phyloP scores from a whole-genome alignment of 1,140 invertebrate species.

The Ridgeia piscesae region DNA sequence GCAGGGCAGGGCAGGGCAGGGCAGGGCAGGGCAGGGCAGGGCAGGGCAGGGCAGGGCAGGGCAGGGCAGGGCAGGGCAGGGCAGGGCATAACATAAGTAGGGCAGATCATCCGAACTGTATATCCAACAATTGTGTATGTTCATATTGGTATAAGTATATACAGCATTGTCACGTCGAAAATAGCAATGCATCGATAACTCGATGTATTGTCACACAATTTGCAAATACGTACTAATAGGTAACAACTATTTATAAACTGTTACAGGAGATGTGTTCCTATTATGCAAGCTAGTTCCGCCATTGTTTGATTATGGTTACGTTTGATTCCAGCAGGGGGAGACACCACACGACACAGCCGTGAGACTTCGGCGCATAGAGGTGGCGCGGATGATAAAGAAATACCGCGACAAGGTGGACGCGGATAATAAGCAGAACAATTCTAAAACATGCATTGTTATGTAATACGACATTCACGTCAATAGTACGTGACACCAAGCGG shows the following conservation, averaged over 20 bases:
- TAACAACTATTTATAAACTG: not conserved
- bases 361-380: not conserved
- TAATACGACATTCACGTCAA: not conserved
- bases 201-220: too few species aligned
- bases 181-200: too few species aligned
- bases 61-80: too few species aligned
- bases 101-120: too few species aligned
- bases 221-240: not conserved
- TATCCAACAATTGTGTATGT: too few species aligned
- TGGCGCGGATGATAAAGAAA: not conserved
- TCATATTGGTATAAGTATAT: too few species aligned
- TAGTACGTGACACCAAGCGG: not conserved
- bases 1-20: too few species aligned
- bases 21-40: too few species aligned
- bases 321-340: not conserved
- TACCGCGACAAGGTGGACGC: not conserved
- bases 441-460: not conserved
- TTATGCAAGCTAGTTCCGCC: not conserved
- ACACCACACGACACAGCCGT: not conserved
- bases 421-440: not conserved
- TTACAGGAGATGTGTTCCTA: not conserved
- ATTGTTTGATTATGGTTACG: not conserved
- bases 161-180: too few species aligned
- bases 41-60: too few species aligned
- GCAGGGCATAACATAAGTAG: too few species aligned